A percentile compares a stretch with the other conserved stretches of the same genome.
Evolutionary conservation across 2,888 invertebrate species (phyloP).

Genomic region (Stenodema calcarata): DNA sequence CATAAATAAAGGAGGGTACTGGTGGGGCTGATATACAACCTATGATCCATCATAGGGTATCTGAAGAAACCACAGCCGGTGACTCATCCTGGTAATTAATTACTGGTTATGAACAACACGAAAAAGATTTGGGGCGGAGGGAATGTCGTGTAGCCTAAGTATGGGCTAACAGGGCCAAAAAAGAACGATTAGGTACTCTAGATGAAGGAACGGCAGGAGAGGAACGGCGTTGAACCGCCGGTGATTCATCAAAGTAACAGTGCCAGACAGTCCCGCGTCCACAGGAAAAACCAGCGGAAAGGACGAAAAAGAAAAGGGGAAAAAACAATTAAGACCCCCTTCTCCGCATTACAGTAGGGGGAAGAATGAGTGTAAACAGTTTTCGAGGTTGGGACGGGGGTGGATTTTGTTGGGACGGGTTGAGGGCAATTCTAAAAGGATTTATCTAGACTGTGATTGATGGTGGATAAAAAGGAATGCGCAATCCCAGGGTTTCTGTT

Average conservation of each 20-base stretch:
- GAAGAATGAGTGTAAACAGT: conserved; percentile 26
- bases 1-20: no score
- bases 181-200: neutral
- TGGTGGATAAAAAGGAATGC: conserved; percentile 41
- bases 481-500: conserved; percentile 35
- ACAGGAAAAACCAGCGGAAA: neutral
- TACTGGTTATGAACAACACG: no score
- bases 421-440: conserved; percentile 42
- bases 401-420: neutral
- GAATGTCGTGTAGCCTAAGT: no score
- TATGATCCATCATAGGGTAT: no score
- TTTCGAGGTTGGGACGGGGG: neutral
- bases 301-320: neutral
- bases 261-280: neutral
- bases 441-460: conserved; percentile 43
- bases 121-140: no score
- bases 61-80: no score
- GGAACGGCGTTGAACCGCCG: neutral
- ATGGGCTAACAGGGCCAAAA: no score
- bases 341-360: neutral
- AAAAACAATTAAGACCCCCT: conserved; percentile 1
- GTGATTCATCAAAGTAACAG: conserved; percentile 18
- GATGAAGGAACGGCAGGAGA: neutral
- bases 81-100: no score
- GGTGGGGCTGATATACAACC: no score